Conservation (phyloP, 1,140 invertebrate species). For the Trissolcus basalis region DNA sequence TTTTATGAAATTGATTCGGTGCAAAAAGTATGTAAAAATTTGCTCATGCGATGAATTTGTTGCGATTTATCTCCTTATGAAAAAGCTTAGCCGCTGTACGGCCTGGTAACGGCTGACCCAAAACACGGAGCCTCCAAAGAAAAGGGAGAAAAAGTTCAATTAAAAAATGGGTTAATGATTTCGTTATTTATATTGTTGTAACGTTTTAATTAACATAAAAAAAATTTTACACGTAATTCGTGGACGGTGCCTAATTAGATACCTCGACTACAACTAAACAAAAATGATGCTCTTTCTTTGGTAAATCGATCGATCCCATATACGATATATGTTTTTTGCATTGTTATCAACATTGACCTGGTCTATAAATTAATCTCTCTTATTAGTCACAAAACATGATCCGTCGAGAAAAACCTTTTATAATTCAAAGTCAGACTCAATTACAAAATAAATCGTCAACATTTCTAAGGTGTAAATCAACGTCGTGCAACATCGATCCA, state of each 20-base stretch:
- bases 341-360: too few relatives aligned
- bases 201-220: too few relatives aligned
- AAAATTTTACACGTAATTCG: too few relatives aligned
- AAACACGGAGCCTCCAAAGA: constrained; percentile 13
- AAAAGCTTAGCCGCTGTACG: constrained; percentile 30
- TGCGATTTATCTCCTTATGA: constrained; percentile 28
- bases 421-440: constrained; percentile 29
- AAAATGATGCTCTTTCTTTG: too few relatives aligned
- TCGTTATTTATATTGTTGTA: too few relatives aligned
- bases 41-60: background rate
- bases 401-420: constrained; percentile 26
- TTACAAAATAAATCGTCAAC: constrained; percentile 31
- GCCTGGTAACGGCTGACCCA: constrained; percentile 24
- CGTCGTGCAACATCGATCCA: constrained; percentile 33
- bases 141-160: constrained; percentile 24
- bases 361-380: constrained; percentile 26
- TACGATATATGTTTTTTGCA: too few relatives aligned
- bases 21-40: too few relatives aligned
- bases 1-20: too few relatives aligned
- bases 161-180: constrained; percentile 15
- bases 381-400: constrained; percentile 28
- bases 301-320: too few relatives aligned
- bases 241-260: too few relatives aligned
- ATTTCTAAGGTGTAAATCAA: constrained; percentile 22
- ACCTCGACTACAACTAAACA: too few relatives aligned